Evolutionary conservation across 2,113 vertebrate genomes (phyloP).

Genomic region (Chascanopsetta lugubris): DNA sequence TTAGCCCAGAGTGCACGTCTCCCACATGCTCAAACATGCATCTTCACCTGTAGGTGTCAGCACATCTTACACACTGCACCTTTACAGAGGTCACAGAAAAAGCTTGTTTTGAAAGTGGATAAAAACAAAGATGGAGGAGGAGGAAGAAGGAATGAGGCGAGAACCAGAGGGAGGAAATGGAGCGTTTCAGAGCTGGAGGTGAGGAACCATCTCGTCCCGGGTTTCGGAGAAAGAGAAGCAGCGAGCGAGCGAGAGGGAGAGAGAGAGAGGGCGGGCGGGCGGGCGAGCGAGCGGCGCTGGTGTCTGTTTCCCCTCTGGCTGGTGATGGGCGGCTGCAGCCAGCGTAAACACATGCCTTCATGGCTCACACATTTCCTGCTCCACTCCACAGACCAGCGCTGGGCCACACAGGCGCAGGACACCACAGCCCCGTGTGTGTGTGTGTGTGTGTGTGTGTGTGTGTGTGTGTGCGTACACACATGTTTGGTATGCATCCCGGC

Average conservation of each 20-base stretch:
- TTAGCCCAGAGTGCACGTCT: too few species aligned
- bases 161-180: conserved; percentile 2
- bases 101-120: conserved; percentile 6
- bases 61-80: too few species aligned
- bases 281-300: conserved; percentile 65
- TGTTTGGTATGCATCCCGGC: conserved; percentile 30
- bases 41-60: too few species aligned
- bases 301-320: conserved; percentile 83
- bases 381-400: conserved; percentile 76
- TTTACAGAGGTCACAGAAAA: too few species aligned
- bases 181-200: conserved; percentile 49
- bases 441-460: conserved; percentile 8
- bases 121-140: neutral
- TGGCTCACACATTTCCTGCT: conserved; percentile 87
- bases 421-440: conserved; percentile 48
- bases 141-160: neutral
- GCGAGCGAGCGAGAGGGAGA: conserved; percentile 61
- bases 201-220: conserved; percentile 58
- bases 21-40: too few species aligned
- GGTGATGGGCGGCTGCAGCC: conserved; percentile 81
- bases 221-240: conserved; percentile 42
- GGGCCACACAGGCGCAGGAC: conserved; percentile 81
- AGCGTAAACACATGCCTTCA: conserved; percentile 89
- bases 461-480: conserved; percentile 38
- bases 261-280: conserved; percentile 59